Conservation (phyloP, 2,797 vertebrate species). For the Spondyliosoma cantharus region DNA sequence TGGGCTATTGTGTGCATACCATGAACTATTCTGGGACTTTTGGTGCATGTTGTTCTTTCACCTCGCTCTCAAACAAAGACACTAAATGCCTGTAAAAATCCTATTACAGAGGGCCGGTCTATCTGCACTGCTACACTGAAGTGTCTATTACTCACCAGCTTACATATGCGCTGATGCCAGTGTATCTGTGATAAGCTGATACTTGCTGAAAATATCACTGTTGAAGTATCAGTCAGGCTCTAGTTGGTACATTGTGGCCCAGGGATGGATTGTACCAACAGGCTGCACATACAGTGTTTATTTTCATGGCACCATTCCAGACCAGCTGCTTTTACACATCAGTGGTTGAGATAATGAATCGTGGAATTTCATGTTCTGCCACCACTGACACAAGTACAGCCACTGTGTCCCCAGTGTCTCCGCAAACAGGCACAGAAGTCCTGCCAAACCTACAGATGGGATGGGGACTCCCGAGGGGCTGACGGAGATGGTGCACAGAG, state of each 20-base stretch:
- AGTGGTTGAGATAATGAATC: slow-evolving; percentile 39
- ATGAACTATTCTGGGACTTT: not conserved
- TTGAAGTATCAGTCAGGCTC: not conserved
- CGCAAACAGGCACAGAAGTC: slow-evolving; percentile 16
- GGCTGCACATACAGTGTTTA: not conserved
- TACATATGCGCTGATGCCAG: not conserved
- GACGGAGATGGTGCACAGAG: slow-evolving; percentile 1
- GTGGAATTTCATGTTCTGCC: slow-evolving; percentile 19
- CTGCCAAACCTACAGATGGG: slow-evolving; percentile 43
- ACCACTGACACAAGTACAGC: not conserved
- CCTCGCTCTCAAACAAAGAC: not conserved
- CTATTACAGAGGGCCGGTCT: not conserved
- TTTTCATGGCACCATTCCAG: slow-evolving; percentile 23
- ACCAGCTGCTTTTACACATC: slow-evolving; percentile 13
- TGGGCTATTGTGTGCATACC: too few relatives aligned
- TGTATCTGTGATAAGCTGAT: not conserved
- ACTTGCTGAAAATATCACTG: not conserved
- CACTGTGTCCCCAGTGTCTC: slow-evolving; percentile 6
- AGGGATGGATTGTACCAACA: not conserved
- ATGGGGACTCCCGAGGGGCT: slow-evolving; percentile 33
- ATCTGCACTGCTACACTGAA: not conserved
- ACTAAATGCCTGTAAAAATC: not conserved
- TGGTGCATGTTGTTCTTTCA: not conserved
- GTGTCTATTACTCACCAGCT: not conserved
- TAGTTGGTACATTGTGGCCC: not conserved